These are phyloP conservation scores for Drosophila greeni DNA, from an alignment of 2,888 invertebrate genomes.

Conservation along the genomic window DNA sequence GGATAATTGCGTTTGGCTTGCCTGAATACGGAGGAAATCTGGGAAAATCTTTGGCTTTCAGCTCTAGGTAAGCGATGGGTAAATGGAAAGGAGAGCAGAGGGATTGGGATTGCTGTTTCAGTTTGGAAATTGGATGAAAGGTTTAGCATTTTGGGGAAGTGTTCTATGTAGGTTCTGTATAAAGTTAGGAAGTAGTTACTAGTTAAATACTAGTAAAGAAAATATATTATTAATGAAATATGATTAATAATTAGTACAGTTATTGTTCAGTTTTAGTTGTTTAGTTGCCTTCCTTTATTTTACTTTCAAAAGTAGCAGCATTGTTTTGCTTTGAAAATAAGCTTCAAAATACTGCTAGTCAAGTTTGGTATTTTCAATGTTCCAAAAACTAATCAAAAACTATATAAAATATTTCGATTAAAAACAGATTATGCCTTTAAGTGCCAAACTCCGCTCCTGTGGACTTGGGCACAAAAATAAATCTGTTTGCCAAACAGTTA, in stretches of 20 bases:
- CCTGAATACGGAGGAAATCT: constrained; percentile 2
- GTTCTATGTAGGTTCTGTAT: neutral
- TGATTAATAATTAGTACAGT: neutral
- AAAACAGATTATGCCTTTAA: neutral
- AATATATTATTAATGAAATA: neutral
- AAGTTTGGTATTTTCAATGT: too few relatives aligned
- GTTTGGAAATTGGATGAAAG: neutral
- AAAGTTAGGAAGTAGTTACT: neutral
- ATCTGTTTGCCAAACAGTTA: constrained; percentile 75
- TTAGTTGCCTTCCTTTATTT: too few relatives aligned
- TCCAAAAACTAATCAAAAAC: neutral
- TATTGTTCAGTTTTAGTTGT: too few relatives aligned
- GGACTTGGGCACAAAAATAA: constrained; percentile 56
- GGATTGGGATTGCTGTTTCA: too few relatives aligned
- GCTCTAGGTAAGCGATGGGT: neutral
- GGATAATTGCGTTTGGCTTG: constrained; percentile 30
- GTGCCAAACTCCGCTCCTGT: constrained; percentile 40
- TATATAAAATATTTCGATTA: neutral
- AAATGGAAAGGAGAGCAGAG: neutral
- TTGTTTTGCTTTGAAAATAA: too few relatives aligned
- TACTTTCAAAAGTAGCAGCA: neutral
- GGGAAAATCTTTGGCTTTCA: neutral
- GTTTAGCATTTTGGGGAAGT: neutral
- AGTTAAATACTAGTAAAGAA: neutral
- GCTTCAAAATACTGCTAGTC: too few relatives aligned